Evolutionary conservation across 1,140 invertebrate species (phyloP), one percentile per base, ranked within the genome.

Genomic region (Coptotermes formosanus): DNA sequence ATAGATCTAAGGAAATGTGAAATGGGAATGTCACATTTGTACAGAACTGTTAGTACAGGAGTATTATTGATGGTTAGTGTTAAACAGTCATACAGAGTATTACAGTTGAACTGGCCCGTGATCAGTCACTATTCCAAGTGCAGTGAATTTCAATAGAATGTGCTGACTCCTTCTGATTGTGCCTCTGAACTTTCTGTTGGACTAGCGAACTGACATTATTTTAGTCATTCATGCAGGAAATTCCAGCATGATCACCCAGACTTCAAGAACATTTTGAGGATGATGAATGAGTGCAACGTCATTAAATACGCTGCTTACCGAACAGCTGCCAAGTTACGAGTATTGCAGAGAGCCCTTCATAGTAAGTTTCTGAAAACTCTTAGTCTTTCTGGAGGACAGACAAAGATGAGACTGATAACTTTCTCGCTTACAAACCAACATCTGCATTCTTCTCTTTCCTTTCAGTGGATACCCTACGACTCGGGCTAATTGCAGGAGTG

Each of bases 251-350:
- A 93, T 89, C 93, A 94, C 88, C 93, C 93, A 64, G 89, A 90
- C 48, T 90, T 64, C 59, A 64, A n/a, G 59, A 64, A 19, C 21
- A 85, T 82, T 48, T 45, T 82, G 85, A 89, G 91, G 85, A 88
- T 91, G 11, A 90, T 96, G 88, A 92, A 93, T 88, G 93, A 95
- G 86, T 94, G 95, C 88, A 95, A 96, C 89, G 93, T 94, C 87
- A 94, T 97, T 55, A 94, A 95, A 90, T 97, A 96, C 91, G 94
- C 95, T 87, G 94, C 95, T 38, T 97, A 97, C 91, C 92, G 96
- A 88, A 95, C 95, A 82, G 96, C 96, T 25, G 94, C 96, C 90
- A 97, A 97, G 91, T 91, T 97, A 84, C 91, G 94, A 88, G 92
- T 93, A 85, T 89, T 97, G 86, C 96, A 97, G 91, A 93, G 92